Evolutionary conservation across 2,797 vertebrate species (phyloP).

Genomic region (Typhlichthys eigenmanni): DNA sequence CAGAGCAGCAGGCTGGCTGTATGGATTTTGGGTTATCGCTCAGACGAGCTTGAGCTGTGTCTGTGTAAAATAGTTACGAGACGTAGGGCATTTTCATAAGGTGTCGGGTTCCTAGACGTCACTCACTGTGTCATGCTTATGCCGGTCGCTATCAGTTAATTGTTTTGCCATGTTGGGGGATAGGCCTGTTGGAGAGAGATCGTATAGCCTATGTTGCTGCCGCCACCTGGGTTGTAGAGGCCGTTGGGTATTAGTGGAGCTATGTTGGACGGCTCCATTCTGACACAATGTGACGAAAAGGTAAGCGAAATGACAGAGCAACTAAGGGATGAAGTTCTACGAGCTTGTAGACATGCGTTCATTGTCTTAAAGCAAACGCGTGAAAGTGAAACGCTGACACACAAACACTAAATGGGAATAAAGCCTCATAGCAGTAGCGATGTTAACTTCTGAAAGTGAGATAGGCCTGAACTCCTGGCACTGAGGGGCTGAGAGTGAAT

Average conservation of each 20-base stretch:
- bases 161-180: slow-evolving; percentile 56
- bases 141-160: slow-evolving; percentile 52
- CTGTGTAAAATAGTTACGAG: slow-evolving; percentile 64
- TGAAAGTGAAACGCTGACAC: no score
- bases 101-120: slow-evolving; percentile 63
- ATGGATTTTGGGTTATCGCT: slow-evolving; percentile 52
- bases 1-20: slow-evolving; percentile 13
- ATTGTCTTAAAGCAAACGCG: not conserved
- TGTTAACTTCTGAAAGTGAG: slow-evolving; percentile 56
- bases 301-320: no score
- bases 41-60: slow-evolving; percentile 60
- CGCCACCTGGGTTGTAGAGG: slow-evolving; percentile 17
- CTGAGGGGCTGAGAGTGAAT: no score
- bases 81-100: slow-evolving; percentile 65
- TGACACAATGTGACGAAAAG: no score
- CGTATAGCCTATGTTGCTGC: slow-evolving; percentile 8
- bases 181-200: slow-evolving; percentile 39
- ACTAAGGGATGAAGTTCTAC: not conserved
- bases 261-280: slow-evolving; percentile 30
- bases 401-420: no score
- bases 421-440: no score
- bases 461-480: slow-evolving; percentile 42
- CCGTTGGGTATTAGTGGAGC: slow-evolving; percentile 14
- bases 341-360: slow-evolving; percentile 17
- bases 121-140: slow-evolving; percentile 55